phyloP scores from a whole-genome alignment of 2,797 vertebrate genomes.

The Columba guinea region DNA sequence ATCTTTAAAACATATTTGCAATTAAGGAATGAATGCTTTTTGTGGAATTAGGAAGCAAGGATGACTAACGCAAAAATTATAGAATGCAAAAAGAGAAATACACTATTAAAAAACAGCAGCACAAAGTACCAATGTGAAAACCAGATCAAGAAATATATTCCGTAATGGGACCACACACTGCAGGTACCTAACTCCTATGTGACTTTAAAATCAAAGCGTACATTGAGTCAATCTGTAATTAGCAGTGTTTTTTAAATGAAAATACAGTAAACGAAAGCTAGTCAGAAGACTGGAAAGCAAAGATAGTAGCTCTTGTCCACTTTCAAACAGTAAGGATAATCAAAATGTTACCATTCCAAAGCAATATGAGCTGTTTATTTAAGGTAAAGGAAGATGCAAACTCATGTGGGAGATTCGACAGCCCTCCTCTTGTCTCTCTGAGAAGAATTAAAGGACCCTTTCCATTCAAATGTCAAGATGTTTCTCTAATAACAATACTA shows the following conservation, averaged over 20 bases:
- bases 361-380: neutral
- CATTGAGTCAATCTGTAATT: neutral
- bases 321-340: neutral
- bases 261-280: neutral
- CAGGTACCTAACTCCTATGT: neutral
- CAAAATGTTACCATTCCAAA: neutral
- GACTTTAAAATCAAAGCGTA: neutral
- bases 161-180: neutral
- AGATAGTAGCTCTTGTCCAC: neutral
- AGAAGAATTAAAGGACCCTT: neutral
- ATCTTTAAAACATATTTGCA: neutral
- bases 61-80: neutral
- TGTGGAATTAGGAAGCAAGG: neutral
- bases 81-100: neutral
- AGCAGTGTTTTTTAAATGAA: neutral
- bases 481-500: neutral
- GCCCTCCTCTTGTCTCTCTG: neutral
- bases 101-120: neutral
- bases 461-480: neutral
- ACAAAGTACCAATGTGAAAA: neutral
- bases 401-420: neutral
- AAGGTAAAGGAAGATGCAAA: neutral
- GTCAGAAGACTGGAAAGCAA: neutral
- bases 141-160: neutral
- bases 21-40: neutral